A percentile compares a stretch with the other conserved stretches of the same genome.
Conservation (phyloP, 1,140 invertebrate genomes). For the Probaryconus sp. region DNA sequence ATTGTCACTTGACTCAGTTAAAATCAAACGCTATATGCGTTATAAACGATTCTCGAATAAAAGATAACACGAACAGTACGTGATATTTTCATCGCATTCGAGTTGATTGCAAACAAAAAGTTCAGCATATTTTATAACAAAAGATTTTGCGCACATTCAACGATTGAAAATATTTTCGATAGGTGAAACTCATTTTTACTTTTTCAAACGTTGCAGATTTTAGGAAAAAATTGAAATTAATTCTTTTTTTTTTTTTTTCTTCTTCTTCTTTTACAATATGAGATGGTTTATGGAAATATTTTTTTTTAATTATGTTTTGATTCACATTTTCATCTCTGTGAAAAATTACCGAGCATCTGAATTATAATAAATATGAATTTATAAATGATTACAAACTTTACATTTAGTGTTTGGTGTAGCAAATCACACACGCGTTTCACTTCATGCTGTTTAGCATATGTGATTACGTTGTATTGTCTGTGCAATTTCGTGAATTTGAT, state of each 20-base stretch:
- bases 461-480: slow-evolving; percentile 34
- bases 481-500: slow-evolving; percentile 24
- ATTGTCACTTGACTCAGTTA: slow-evolving; percentile 39
- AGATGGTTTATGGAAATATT: no score
- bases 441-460: slow-evolving; percentile 13
- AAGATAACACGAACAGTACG: slow-evolving; percentile 14
- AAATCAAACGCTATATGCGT: slow-evolving; percentile 40
- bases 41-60: slow-evolving; percentile 34
- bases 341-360: background rate
- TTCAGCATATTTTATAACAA: slow-evolving; percentile 1
- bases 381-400: slow-evolving; percentile 1
- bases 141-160: background rate
- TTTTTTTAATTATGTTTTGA: background rate
- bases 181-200: no score
- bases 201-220: no score
- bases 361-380: background rate
- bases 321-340: no score
- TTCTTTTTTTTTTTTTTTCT: no score
- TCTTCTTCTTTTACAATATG: no score
- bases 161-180: no score
- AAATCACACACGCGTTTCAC: background rate
- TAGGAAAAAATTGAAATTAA: no score
- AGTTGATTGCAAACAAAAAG: background rate
- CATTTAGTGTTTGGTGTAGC: background rate
- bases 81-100: slow-evolving; percentile 13